Evolutionary conservation across 2,797 vertebrate species (phyloP).

Genomic region (Micrastur ruficollis): DNA sequence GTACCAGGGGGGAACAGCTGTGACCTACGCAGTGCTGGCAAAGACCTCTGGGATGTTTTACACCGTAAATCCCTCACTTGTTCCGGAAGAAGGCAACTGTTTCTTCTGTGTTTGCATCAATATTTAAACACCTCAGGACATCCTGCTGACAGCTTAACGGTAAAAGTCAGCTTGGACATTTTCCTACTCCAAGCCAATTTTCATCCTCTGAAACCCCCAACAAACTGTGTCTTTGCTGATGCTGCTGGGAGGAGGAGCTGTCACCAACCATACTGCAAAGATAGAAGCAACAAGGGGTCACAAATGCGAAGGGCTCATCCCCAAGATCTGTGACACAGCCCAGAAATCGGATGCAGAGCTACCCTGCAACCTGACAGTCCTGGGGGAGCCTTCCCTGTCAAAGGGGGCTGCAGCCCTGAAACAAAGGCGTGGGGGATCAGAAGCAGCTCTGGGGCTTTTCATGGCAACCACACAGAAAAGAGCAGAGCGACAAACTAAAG

Average conservation of each 20-base stretch:
- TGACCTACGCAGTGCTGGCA: not conserved
- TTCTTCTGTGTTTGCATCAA: conserved; percentile 20
- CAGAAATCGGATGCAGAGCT: not conserved
- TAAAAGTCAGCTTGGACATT: not conserved
- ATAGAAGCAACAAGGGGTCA: not conserved
- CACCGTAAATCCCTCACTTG: accelerated
- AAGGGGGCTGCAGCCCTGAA: not conserved
- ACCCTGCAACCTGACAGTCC: not conserved
- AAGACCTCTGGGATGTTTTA: not conserved
- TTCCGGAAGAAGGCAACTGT: not conserved
- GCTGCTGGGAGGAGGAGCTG: not conserved
- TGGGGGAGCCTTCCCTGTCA: not conserved
- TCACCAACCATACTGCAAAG: not conserved
- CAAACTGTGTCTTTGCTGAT: not conserved
- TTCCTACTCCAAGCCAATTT: not conserved
- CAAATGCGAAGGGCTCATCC: not conserved
- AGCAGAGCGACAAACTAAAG: not conserved
- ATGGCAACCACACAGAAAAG: not conserved
- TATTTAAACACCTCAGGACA: conserved; percentile 26
- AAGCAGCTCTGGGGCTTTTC: not conserved
- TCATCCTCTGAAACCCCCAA: not conserved
- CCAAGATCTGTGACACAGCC: not conserved
- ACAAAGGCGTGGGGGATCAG: accelerated
- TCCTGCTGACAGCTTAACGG: not conserved
- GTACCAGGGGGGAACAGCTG: not conserved